These are phyloP conservation scores for Tipula unca DNA, from an alignment of 2,888 invertebrate species.

Conservation along the genomic window DNA sequence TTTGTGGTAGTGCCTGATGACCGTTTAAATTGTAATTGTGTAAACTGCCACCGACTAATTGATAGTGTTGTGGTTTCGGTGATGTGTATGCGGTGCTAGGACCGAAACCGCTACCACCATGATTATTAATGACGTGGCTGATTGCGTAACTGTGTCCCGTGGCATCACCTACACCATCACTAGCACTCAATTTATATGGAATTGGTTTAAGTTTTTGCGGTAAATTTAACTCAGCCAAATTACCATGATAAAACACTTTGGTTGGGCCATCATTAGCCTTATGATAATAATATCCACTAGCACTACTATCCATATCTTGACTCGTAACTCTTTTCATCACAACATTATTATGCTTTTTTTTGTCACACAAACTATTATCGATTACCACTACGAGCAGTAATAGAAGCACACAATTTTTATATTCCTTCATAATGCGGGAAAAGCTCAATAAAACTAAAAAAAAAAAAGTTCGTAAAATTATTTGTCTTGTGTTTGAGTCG, in stretches of 20 bases:
- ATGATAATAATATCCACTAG: constrained; percentile 18
- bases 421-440: not conserved
- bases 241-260: not conserved
- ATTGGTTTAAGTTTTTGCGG: not conserved
- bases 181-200: not conserved
- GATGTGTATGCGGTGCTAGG: not conserved
- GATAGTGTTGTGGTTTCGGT: not conserved
- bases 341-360: not conserved
- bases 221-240: not conserved
- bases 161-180: not conserved
- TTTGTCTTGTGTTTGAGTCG: not conserved
- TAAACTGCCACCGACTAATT: not conserved
- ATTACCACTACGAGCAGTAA: not conserved
- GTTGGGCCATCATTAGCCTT: not conserved
- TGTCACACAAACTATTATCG: not conserved
- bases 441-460: no score
- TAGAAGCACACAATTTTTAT: not conserved
- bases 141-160: not conserved
- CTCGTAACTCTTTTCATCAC: not conserved
- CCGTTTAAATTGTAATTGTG: not conserved
- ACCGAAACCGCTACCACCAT: not conserved
- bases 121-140: not conserved
- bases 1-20: not conserved
- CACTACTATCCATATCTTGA: constrained; percentile 17
- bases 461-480: no score